These are phyloP conservation scores for Whitmania pigra DNA, from an alignment of 1,140 invertebrate species.

Conservation along the genomic window DNA sequence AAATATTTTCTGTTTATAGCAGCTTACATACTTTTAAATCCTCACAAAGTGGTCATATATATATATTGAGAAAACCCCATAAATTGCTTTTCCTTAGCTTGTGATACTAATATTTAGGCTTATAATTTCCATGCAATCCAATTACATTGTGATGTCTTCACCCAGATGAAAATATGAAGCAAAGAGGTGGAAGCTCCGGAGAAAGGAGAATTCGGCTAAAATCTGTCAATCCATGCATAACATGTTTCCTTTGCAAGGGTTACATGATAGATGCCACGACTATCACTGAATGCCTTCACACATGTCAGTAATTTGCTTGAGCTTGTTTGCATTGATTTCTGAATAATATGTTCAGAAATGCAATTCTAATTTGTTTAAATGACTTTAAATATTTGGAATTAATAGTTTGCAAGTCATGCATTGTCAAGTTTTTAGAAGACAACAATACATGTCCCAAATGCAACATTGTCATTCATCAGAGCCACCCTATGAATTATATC, in stretches of 20 bases:
- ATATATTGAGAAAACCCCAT: too few relatives aligned
- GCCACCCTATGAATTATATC: conserved; percentile 43
- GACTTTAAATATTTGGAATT: not conserved
- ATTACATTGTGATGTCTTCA: too few relatives aligned
- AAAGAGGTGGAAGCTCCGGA: not conserved
- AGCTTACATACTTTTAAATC: too few relatives aligned
- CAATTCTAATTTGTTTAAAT: not conserved
- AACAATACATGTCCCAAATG: conserved; percentile 43
- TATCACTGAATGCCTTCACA: conserved; percentile 46
- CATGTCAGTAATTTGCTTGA: conserved; percentile 35
- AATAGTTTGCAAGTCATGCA: conserved; percentile 42
- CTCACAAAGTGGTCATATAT: too few relatives aligned
- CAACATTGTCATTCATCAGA: conserved; percentile 44
- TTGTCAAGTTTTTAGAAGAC: conserved; percentile 43
- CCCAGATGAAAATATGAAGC: conserved; percentile 4
- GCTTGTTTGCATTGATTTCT: not conserved
- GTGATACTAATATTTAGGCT: too few relatives aligned
- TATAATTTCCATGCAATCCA: too few relatives aligned
- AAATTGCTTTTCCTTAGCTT: too few relatives aligned
- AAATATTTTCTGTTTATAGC: too few relatives aligned
- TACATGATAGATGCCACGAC: conserved; percentile 46
- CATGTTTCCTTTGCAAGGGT: conserved; percentile 42
- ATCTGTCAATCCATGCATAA: conserved; percentile 37
- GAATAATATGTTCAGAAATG: not conserved
- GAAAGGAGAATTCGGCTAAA: conserved; percentile 35